Evolutionary conservation across 2,797 vertebrate species (phyloP), one percentile per base, ranked within the genome.

Genomic region (Distichodus sexfasciatus): DNA sequence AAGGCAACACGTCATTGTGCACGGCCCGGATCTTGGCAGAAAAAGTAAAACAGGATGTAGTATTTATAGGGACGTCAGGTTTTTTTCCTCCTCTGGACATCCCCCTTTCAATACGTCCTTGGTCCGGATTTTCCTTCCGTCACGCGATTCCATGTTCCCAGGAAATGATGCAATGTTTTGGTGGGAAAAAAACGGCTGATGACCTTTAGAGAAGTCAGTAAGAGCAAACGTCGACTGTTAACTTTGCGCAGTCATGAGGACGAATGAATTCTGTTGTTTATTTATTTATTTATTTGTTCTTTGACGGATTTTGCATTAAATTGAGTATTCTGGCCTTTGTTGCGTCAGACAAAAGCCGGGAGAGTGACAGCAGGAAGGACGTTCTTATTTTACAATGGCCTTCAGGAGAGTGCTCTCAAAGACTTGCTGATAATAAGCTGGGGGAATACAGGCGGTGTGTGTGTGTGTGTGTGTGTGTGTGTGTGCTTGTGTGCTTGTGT

Each of bases 241-340:
- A n/a, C n/a, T n/a, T n/a, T n/a, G n/a, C n/a, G n/a, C n/a, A n/a
- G n/a, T n/a, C n/a, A n/a, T n/a, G n/a, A n/a, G n/a, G n/a, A n/a
- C 28, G 26, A 29, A 43, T 31, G 46, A 69, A n/a, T 38, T 61
- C 4, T 44, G 31, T 19, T 8, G 23, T 57, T 47, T 36, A 21
- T 48, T 33, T 61, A 1, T 46, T 46, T 23, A 3, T 24, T 21
- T n/a, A 6, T 46, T 65, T 35, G 31, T 41, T 48, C 60, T 55
- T 29, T 36, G 58, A 36, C 75, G 1, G 50, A 40, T 72, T 76
- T 84, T 82, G 75, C 66, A 82, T 85, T 79, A 84, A 80, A 82
- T 82, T 76, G 66, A 77, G 79, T 84, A 79, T 84, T 86, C 83
- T 80, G 72, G 53, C 71, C 80, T 85, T 85, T 82, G 85, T 87